Evolutionary conservation across 1,140 invertebrate genomes (phyloP).

Genomic region (Drosophila cardini): DNA sequence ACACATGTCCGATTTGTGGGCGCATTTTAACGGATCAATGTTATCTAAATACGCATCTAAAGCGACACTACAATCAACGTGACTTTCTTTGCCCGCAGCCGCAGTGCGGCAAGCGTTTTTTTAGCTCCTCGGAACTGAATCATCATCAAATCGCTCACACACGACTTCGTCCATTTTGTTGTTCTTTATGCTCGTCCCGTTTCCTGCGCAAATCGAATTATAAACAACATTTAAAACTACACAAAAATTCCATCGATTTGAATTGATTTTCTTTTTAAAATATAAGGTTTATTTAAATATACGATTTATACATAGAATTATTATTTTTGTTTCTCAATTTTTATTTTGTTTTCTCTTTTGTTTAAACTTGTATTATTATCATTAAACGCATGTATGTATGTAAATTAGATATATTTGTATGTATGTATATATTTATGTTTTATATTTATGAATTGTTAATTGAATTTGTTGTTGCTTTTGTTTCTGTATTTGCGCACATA

Average conservation of each 20-base stretch:
- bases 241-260: slow-evolving; percentile 71
- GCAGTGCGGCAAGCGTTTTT: slow-evolving; percentile 68
- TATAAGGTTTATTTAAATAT: slow-evolving; percentile 53
- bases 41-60: slow-evolving; percentile 71
- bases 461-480: slow-evolving; percentile 21
- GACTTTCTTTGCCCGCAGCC: slow-evolving; percentile 56
- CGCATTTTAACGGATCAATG: slow-evolving; percentile 70
- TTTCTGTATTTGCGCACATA: slow-evolving; percentile 20
- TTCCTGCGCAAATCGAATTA: slow-evolving; percentile 94
- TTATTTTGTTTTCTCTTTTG: background rate
- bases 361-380: slow-evolving; percentile 32
- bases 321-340: slow-evolving; percentile 22
- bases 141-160: slow-evolving; percentile 90
- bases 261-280: slow-evolving; percentile 38
- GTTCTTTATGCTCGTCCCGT: slow-evolving; percentile 89
- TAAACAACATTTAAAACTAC: slow-evolving; percentile 92
- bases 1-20: slow-evolving; percentile 66
- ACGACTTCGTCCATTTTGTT: slow-evolving; percentile 91
- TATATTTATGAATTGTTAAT: slow-evolving; percentile 29
- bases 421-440: slow-evolving; percentile 14
- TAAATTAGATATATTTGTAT: slow-evolving; percentile 27
- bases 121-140: slow-evolving; percentile 72
- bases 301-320: slow-evolving; percentile 55
- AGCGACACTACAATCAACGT: slow-evolving; percentile 71
- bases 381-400: slow-evolving; percentile 25